A percentile compares a stretch with the other conserved stretches of the same genome.
Conservation (phyloP, 1,140 invertebrate genomes). For the Triops longicaudatus region DNA sequence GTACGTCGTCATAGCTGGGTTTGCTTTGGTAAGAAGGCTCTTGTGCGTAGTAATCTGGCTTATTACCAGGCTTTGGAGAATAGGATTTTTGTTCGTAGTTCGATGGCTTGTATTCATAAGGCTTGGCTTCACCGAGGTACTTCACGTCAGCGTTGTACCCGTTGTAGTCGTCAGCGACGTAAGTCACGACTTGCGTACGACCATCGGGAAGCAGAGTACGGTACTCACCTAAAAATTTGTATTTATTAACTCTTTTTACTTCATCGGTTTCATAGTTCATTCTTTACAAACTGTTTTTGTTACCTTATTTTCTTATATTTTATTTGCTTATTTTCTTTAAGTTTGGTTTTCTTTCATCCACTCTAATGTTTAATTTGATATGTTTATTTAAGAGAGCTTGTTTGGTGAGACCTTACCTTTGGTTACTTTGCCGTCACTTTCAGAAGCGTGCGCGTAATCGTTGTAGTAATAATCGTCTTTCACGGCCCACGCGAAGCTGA, state of each 20-base stretch:
- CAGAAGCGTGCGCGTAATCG: slow-evolving; percentile 10
- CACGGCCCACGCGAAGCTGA: slow-evolving; percentile 12
- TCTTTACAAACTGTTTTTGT: no score
- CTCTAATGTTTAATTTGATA: no score
- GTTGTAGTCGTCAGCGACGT: slow-evolving; percentile 6
- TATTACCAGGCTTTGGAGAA: background rate
- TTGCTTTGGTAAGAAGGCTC: background rate
- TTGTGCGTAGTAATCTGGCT: background rate
- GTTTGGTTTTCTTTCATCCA: no score
- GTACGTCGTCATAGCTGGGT: background rate
- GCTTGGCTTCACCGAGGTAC: background rate
- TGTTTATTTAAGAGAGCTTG: no score
- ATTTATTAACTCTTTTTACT: no score
- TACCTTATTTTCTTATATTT: background rate
- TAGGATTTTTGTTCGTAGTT: background rate
- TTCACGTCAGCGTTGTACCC: slow-evolving; percentile 8
- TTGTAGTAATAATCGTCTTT: slow-evolving; percentile 16
- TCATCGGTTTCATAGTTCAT: no score
- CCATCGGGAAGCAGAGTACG: background rate
- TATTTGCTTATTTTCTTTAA: no score
- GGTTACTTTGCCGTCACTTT: slow-evolving; percentile 26
- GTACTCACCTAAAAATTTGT: background rate
- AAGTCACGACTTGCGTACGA: background rate
- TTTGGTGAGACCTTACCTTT: slow-evolving; percentile 24
- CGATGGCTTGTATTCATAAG: background rate